Evolutionary conservation across 2,113 vertebrate genomes (phyloP).

Genomic region (Formicarius rufipectus): DNA sequence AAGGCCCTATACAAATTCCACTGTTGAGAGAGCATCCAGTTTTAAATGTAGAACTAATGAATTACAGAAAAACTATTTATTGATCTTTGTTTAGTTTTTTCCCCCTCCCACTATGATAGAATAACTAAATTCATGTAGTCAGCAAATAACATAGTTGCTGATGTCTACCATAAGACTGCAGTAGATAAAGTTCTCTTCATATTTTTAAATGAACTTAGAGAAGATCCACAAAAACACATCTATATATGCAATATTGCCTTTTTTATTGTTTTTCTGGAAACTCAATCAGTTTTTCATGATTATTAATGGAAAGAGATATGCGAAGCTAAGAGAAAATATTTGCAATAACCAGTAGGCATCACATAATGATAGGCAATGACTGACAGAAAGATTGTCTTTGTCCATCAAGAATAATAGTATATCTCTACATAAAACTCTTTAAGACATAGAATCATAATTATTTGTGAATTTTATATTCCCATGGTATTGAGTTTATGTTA

Average conservation of each 20-base stretch:
- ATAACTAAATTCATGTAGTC: neutral
- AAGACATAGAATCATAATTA: neutral
- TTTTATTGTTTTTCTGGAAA: neutral
- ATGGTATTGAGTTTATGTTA: neutral
- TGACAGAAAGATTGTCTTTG: neutral
- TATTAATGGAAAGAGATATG: neutral
- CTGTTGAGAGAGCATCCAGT: neutral
- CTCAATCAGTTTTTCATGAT: neutral
- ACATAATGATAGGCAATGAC: neutral
- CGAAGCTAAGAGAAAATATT: neutral
- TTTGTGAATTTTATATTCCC: neutral
- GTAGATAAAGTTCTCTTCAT: neutral
- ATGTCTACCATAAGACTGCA: neutral
- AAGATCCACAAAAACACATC: neutral
- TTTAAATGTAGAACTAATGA: neutral
- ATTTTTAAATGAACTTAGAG: neutral
- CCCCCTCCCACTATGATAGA: accelerated
- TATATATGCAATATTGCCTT: neutral
- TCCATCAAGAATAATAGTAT: neutral
- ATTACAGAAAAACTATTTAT: neutral
- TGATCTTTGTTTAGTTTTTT: neutral
- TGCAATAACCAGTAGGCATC: neutral
- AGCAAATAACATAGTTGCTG: neutral
- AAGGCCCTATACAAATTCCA: neutral
- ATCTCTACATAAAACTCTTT: neutral